Conservation (phyloP, 2,888 invertebrate species). For the Ennomos quercinarius region DNA sequence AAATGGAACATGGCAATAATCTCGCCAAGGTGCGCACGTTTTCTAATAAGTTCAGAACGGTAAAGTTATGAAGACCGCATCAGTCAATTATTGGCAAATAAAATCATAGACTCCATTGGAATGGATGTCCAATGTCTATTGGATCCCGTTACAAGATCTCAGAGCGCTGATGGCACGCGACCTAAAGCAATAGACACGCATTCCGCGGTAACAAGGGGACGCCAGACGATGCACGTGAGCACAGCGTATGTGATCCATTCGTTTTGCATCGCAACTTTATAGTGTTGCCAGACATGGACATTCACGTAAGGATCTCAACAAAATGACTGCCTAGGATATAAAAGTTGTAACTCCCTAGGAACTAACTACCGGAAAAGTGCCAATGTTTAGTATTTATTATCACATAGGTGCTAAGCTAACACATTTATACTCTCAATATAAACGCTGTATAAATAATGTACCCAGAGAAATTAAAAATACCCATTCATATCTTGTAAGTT, state of each 20-base stretch:
- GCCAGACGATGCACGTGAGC: conserved; percentile 36
- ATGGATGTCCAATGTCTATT: conserved; percentile 44
- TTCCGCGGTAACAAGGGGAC: conserved; percentile 53
- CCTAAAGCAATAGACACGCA: conserved; percentile 67
- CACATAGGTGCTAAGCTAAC: too few species aligned
- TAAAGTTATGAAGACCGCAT: not conserved
- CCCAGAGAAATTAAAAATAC: too few species aligned
- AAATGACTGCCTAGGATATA: not conserved
- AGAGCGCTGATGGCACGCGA: conserved; percentile 57
- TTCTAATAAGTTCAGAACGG: too few species aligned
- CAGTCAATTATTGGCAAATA: conserved; percentile 16
- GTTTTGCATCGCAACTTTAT: conserved; percentile 32
- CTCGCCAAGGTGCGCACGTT: too few species aligned
- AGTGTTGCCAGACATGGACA: not conserved
- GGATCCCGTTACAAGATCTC: conserved; percentile 61
- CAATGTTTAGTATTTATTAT: not conserved
- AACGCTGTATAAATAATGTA: too few species aligned
- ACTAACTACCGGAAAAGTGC: not conserved
- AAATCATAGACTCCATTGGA: conserved; percentile 37
- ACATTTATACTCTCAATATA: too few species aligned
- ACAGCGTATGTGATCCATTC: conserved; percentile 47
- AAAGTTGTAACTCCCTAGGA: not conserved
- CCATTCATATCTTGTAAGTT: too few species aligned
- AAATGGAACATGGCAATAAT: too few species aligned
- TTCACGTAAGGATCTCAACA: too few species aligned